phyloP scores from a whole-genome alignment of 2,113 vertebrate species.

The Acrocephalus kingi region DNA sequence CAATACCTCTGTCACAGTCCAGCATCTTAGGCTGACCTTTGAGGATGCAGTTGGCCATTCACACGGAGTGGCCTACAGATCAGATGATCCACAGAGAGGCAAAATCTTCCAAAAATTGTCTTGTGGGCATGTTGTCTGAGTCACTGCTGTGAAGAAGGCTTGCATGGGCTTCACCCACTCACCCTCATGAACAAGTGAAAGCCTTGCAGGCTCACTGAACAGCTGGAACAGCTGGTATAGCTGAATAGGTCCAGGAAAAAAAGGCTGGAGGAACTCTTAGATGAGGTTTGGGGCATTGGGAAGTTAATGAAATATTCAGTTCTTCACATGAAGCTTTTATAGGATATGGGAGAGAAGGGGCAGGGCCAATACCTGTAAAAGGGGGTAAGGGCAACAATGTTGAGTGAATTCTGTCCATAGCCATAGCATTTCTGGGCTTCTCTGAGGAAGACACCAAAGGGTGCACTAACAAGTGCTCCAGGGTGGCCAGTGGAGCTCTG shows the following conservation, averaged over 20 bases:
- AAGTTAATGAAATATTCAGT: neutral
- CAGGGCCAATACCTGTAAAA: neutral
- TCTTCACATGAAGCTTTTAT: neutral
- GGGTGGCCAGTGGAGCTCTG: too few species aligned
- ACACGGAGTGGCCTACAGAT: neutral
- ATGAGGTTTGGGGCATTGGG: neutral
- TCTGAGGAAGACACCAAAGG: neutral
- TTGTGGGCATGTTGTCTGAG: neutral
- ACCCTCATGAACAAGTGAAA: neutral
- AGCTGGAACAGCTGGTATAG: neutral
- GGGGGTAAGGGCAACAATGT: fast-evolving
- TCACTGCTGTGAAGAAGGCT: neutral
- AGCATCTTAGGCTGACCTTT: neutral
- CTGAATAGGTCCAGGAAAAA: neutral
- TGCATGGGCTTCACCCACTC: neutral
- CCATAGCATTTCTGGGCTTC: neutral
- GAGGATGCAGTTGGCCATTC: neutral
- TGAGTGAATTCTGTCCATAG: neutral
- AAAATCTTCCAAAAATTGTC: neutral
- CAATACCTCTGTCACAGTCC: fast-evolving
- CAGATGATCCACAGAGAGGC: too few species aligned
- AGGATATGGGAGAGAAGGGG: neutral
- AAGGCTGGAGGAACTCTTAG: neutral
- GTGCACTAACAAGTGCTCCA: too few species aligned
- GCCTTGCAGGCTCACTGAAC: neutral